These are phyloP conservation scores for Machimus atricapillus DNA, from an alignment of 2,888 invertebrate species.

Conservation along the genomic window DNA sequence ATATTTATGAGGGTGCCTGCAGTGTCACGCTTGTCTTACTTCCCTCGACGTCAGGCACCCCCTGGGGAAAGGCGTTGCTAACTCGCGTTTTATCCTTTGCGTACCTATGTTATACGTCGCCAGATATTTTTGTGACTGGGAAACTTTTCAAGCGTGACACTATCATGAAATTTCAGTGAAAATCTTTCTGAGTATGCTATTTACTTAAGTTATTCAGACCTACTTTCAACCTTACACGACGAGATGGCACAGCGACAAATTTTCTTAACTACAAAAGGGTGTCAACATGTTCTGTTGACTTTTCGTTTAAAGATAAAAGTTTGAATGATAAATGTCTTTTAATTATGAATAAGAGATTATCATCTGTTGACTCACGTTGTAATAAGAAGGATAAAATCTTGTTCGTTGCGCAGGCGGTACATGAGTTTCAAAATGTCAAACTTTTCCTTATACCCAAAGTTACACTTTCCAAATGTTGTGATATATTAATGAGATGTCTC, in stretches of 20 bases:
- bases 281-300: constrained; percentile 31
- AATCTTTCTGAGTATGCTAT: constrained; percentile 15
- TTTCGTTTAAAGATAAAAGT: constrained; percentile 18
- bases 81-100: neutral
- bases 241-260: neutral
- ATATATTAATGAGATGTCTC: neutral
- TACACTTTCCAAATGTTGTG: neutral
- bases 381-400: neutral
- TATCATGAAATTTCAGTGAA: constrained; percentile 30
- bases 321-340: constrained; percentile 36
- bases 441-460: neutral
- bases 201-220: constrained; percentile 25
- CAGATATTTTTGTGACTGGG: neutral
- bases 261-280: constrained; percentile 22
- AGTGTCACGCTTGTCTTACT: neutral
- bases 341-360: constrained; percentile 35
- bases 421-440: neutral
- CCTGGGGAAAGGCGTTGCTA: neutral
- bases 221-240: constrained; percentile 2
- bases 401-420: neutral
- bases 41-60: neutral
- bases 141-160: constrained; percentile 32
- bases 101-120: neutral
- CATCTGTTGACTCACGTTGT: constrained; percentile 1
- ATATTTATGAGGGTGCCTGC: neutral